Conservation (phyloP, 2,888 invertebrate species). For the Agrochola macilenta region DNA sequence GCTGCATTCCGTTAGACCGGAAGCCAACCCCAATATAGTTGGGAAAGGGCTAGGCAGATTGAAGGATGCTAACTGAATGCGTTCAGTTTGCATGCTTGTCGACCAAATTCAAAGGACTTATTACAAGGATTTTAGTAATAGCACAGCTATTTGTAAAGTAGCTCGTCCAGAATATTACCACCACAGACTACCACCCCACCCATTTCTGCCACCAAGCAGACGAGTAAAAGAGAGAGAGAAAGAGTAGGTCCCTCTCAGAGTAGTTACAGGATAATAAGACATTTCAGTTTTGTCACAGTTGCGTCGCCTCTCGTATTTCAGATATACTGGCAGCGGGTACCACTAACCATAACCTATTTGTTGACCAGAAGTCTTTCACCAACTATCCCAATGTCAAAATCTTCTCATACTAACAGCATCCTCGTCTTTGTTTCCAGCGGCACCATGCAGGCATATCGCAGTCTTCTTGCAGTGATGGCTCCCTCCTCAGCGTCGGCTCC, state of each 20-base stretch:
- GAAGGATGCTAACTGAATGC: too few species aligned
- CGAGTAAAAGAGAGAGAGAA: too few species aligned
- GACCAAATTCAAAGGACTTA: background rate
- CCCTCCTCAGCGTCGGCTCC: slow-evolving; percentile 95
- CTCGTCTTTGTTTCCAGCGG: slow-evolving; percentile 75
- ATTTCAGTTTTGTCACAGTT: too few species aligned
- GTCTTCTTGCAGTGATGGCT: slow-evolving; percentile 93
- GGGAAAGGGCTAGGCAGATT: too few species aligned
- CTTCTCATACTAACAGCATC: slow-evolving; percentile 23
- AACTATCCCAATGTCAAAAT: too few species aligned
- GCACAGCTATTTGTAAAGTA: background rate
- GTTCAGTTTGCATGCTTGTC: too few species aligned
- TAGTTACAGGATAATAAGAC: too few species aligned
- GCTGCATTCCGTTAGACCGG: too few species aligned
- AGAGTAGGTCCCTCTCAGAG: too few species aligned
- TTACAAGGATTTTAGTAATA: background rate
- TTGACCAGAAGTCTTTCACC: background rate
- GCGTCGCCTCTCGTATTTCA: too few species aligned
- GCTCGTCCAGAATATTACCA: background rate
- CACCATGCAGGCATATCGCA: slow-evolving; percentile 90
- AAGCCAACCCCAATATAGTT: too few species aligned
- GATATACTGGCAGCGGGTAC: too few species aligned
- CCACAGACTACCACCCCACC: background rate
- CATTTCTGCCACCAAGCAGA: background rate
- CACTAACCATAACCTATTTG: background rate